phyloP scores from a whole-genome alignment of 2,113 vertebrate genomes.

The Sakesphorus luctuosus region DNA sequence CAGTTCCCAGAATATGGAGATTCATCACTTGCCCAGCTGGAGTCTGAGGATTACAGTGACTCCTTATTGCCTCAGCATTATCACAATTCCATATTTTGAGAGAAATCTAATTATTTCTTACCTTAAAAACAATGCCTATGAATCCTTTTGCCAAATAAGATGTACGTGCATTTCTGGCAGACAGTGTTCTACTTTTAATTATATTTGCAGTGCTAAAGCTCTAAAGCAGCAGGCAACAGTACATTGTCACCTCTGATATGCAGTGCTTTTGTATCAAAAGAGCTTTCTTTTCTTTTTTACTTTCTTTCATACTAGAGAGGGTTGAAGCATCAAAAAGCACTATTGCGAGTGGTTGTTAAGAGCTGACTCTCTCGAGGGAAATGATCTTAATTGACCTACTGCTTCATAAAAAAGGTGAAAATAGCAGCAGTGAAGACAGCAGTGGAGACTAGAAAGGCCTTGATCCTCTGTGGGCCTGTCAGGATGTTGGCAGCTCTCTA shows the following conservation, averaged over 20 bases:
- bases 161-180: neutral
- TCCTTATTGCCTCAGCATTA: neutral
- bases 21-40: neutral
- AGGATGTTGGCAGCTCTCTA: neutral
- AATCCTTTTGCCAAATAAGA: neutral
- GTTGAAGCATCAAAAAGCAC: neutral
- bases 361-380: neutral
- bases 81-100: neutral
- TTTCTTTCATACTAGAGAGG: neutral
- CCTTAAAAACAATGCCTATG: neutral
- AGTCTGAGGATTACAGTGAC: neutral
- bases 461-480: neutral
- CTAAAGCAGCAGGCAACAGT: neutral
- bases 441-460: neutral
- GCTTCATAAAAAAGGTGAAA: neutral
- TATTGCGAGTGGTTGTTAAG: neutral
- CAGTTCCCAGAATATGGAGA: neutral
- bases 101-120: neutral
- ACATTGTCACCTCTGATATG: neutral
- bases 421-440: neutral
- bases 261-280: neutral
- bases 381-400: neutral
- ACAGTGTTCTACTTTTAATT: neutral
- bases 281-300: neutral
- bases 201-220: neutral